These are phyloP conservation scores for Elaphurus davidianus DNA, from an alignment of 2,113 vertebrate species.

Conservation along the genomic window DNA sequence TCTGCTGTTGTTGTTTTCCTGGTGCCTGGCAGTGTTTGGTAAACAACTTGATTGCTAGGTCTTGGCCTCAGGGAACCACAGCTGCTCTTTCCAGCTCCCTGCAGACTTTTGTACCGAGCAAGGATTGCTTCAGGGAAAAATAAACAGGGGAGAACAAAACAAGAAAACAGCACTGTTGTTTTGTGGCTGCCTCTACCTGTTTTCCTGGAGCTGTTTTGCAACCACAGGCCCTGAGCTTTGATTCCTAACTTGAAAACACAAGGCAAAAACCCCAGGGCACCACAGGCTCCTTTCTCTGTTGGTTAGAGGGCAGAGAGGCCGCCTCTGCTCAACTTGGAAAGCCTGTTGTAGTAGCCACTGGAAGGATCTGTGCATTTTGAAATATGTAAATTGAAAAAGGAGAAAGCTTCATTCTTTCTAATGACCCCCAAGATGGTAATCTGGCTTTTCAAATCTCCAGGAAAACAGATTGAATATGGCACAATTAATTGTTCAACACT, in stretches of 20 bases:
- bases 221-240: constrained; percentile 46
- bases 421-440: constrained; percentile 80
- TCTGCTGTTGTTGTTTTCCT: constrained; percentile 71
- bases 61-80: constrained; percentile 77
- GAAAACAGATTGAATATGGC: constrained; percentile 82
- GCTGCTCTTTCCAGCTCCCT: constrained; percentile 77
- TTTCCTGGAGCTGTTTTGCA: constrained; percentile 67
- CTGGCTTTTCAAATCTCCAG: constrained; percentile 77
- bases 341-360: constrained; percentile 58
- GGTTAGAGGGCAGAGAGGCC: constrained; percentile 60
- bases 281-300: constrained; percentile 45
- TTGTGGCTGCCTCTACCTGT: constrained; percentile 73
- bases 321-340: constrained; percentile 55
- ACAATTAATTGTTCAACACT: constrained; percentile 82
- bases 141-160: constrained; percentile 78
- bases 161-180: constrained; percentile 70
- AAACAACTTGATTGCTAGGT: constrained; percentile 80
- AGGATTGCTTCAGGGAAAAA: constrained; percentile 75
- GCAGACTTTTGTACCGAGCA: constrained; percentile 63
- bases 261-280: background rate
- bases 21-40: constrained; percentile 76
- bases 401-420: constrained; percentile 76
- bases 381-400: constrained; percentile 79
- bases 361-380: constrained; percentile 74
- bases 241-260: constrained; percentile 37